Evolutionary conservation across 1,140 invertebrate species (phyloP).

Genomic region (Dendrolimus kikuchii): DNA sequence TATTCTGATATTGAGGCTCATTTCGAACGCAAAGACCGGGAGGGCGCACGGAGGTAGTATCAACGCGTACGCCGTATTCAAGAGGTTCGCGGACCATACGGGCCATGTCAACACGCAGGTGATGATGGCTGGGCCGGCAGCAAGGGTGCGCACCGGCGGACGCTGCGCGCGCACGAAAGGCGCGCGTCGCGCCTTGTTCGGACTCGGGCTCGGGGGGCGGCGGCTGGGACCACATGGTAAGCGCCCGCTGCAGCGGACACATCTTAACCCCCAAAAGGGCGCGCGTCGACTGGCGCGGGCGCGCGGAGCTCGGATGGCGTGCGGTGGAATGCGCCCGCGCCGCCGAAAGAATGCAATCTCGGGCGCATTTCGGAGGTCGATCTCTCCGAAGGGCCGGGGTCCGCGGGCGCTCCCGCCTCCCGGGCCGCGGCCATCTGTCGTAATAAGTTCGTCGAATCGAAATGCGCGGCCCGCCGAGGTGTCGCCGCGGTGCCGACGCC

Average conservation of each 20-base stretch:
- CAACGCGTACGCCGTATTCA: conserved; percentile 58
- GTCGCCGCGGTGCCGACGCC: conserved; percentile 32
- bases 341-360: conserved; percentile 72
- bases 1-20: conserved; percentile 64
- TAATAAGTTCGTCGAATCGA: conserved; percentile 59
- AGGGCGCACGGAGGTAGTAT: conserved; percentile 39
- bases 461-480: conserved; percentile 43
- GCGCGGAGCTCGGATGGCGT: conserved; percentile 56
- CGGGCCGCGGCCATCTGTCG: conserved; percentile 60
- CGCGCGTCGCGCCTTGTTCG: conserved; percentile 16
- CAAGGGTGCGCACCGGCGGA: conserved; percentile 9
- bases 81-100: conserved; percentile 53
- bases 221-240: conserved; percentile 57
- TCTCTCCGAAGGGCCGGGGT: conserved; percentile 62
- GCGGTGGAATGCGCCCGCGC: conserved; percentile 68
- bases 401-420: conserved; percentile 55
- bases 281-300: conserved; percentile 66
- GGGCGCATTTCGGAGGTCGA: conserved; percentile 69
- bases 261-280: conserved; percentile 72
- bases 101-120: conserved; percentile 10
- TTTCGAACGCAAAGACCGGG: conserved; percentile 44
- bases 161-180: conserved; percentile 1
- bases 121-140: too few relatives aligned
- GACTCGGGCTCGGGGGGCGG: conserved; percentile 58
- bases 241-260: conserved; percentile 64